phyloP scores from a whole-genome alignment of 2,113 vertebrate species.

The Hypomesus transpacificus region DNA sequence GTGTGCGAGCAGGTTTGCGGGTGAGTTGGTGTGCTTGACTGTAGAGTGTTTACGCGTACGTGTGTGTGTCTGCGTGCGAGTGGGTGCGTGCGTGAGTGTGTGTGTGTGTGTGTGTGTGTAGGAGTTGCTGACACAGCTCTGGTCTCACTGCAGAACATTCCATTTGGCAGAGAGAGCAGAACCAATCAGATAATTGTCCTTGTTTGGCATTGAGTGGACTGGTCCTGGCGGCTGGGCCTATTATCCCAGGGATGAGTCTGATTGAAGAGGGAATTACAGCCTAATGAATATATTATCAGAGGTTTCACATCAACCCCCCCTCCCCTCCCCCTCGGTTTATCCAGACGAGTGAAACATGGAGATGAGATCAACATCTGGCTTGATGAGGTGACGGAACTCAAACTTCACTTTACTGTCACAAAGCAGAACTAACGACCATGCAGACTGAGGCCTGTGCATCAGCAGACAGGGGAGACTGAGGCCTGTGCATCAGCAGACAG shows the following conservation, averaged over 20 bases:
- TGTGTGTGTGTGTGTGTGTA: constrained; percentile 16
- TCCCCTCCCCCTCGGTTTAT: constrained; percentile 52
- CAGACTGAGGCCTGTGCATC: constrained; percentile 48
- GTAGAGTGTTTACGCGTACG: constrained; percentile 13
- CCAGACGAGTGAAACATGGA: constrained; percentile 58
- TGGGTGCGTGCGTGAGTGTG: neutral
- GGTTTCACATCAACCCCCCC: constrained; percentile 25
- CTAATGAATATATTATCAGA: constrained; percentile 69
- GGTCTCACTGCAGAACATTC: constrained; percentile 60
- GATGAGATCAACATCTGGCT: constrained; percentile 63
- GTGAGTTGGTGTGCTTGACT: neutral
- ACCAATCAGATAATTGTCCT: constrained; percentile 77
- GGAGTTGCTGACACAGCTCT: constrained; percentile 62
- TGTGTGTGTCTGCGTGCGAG: constrained; percentile 20
- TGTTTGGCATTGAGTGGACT: constrained; percentile 72
- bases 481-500: no score
- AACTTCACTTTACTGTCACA: constrained; percentile 48
- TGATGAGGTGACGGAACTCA: constrained; percentile 58
- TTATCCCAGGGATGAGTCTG: constrained; percentile 66
- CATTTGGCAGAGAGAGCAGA: constrained; percentile 66
- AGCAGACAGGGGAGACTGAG: constrained; percentile 39
- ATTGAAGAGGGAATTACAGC: constrained; percentile 68
- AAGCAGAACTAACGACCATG: constrained; percentile 58
- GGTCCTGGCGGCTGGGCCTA: constrained; percentile 62
- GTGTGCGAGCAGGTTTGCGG: neutral